A percentile compares a stretch with the other conserved stretches of the same genome.
Conservation (phyloP, 1,140 invertebrate genomes). For the Ceratina japonica region DNA sequence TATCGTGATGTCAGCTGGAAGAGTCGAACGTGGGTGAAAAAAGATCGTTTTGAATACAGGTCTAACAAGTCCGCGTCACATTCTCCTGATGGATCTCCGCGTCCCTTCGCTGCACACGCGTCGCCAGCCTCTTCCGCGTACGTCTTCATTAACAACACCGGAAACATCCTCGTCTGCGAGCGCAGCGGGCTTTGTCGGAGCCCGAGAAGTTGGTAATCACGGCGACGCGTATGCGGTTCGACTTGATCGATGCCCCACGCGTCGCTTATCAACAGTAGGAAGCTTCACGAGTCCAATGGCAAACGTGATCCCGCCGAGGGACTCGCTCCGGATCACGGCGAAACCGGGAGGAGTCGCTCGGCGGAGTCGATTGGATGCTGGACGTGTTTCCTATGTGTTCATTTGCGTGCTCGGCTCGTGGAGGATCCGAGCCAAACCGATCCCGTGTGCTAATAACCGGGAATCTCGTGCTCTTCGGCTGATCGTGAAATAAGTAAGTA, state of each 20-base stretch:
- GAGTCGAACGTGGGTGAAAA: slow-evolving; percentile 15
- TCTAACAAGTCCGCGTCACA: slow-evolving; percentile 9
- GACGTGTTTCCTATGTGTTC: slow-evolving; percentile 52
- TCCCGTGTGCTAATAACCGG: too few species aligned
- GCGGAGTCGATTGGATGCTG: slow-evolving; percentile 37
- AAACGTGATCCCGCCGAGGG: slow-evolving; percentile 5
- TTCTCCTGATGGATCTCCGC: slow-evolving; percentile 43
- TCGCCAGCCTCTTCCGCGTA: slow-evolving; percentile 5
- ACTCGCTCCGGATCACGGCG: background rate
- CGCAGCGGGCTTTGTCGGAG: too few species aligned
- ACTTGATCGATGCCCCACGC: slow-evolving; percentile 37
- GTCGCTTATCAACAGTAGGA: slow-evolving; percentile 49
- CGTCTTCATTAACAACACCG: background rate
- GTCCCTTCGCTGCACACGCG: slow-evolving; percentile 49
- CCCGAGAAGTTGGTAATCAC: background rate
- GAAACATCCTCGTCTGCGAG: too few species aligned
- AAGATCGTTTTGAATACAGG: slow-evolving; percentile 44
- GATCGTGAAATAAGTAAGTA: too few species aligned
- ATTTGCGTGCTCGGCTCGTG: slow-evolving; percentile 47
- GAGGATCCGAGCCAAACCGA: slow-evolving; percentile 23
- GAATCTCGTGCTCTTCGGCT: too few species aligned
- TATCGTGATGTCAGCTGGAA: too few species aligned
- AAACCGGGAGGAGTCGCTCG: background rate
- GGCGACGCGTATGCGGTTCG: slow-evolving; percentile 56
- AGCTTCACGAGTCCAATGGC: slow-evolving; percentile 31